Conservation (phyloP, 2,888 invertebrate genomes). For the Neoitamus cyanurus region DNA sequence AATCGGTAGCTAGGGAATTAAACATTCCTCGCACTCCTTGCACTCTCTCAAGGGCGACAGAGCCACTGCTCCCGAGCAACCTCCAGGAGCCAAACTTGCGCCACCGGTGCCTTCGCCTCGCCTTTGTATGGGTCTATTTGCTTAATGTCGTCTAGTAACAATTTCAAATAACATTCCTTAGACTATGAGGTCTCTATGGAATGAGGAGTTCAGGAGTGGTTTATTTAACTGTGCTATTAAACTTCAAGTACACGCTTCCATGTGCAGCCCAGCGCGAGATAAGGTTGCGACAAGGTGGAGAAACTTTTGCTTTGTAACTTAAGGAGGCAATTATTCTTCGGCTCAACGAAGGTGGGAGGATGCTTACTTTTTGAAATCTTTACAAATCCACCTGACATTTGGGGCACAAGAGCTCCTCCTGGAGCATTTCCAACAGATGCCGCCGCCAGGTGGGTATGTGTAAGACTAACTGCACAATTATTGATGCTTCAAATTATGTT, state of each 20-base stretch:
- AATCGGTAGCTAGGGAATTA: slow-evolving; percentile 38
- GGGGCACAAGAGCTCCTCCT: neutral
- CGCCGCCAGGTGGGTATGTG: neutral
- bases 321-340: slow-evolving; percentile 25
- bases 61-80: neutral
- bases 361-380: slow-evolving; percentile 42
- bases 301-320: slow-evolving; percentile 31
- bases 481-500: neutral
- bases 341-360: neutral
- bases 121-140: slow-evolving; percentile 23
- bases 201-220: slow-evolving; percentile 24
- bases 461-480: neutral
- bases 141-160: slow-evolving; percentile 39
- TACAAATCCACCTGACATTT: neutral
- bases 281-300: neutral
- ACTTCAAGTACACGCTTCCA: slow-evolving; percentile 21
- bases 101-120: neutral
- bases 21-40: slow-evolving; percentile 33
- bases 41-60: neutral
- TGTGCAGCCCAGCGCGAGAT: slow-evolving; percentile 19
- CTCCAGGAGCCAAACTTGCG: slow-evolving; percentile 6
- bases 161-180: slow-evolving; percentile 39
- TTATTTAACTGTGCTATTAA: slow-evolving; percentile 41
- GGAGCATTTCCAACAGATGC: neutral
- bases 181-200: slow-evolving; percentile 30